These are phyloP conservation scores for Acleris emargana DNA, from an alignment of 2,888 invertebrate genomes.

Conservation along the genomic window DNA sequence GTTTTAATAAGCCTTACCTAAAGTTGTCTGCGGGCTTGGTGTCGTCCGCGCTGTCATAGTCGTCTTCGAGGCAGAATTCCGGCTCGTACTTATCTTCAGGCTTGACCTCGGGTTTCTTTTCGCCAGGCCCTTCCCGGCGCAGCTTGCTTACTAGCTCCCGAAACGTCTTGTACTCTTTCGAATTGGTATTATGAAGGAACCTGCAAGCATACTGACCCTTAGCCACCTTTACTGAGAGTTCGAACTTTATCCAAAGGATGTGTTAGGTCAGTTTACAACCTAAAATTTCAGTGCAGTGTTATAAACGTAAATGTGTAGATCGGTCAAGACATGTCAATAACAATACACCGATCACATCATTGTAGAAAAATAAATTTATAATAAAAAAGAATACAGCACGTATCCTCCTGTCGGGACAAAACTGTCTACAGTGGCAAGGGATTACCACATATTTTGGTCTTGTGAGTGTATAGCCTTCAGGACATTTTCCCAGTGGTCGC, in stretches of 20 bases:
- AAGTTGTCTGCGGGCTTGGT: slow-evolving; percentile 62
- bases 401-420: slow-evolving; percentile 65
- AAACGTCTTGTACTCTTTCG: slow-evolving; percentile 76
- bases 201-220: slow-evolving; percentile 58
- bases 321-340: slow-evolving; percentile 11
- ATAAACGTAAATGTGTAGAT: slow-evolving; percentile 2
- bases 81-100: slow-evolving; percentile 81
- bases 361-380: slow-evolving; percentile 49
- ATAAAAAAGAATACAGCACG: slow-evolving; percentile 78
- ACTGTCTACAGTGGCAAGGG: slow-evolving; percentile 74
- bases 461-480: slow-evolving; percentile 83
- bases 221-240: slow-evolving; percentile 38
- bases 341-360: slow-evolving; percentile 39
- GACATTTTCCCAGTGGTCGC: slow-evolving; percentile 87
- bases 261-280: slow-evolving; percentile 31
- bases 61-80: slow-evolving; percentile 77
- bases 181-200: slow-evolving; percentile 77
- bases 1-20: slow-evolving; percentile 50
- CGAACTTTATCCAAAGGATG: slow-evolving; percentile 26
- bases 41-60: slow-evolving; percentile 71
- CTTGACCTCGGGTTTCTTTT: slow-evolving; percentile 65
- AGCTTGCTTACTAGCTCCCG: slow-evolving; percentile 68
- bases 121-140: slow-evolving; percentile 51
- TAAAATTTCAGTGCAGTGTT: slow-evolving; percentile 30
- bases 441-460: slow-evolving; percentile 83